Percentiles rank a stretch among this genome's conserved stretches.
Conservation (phyloP, 1,140 invertebrate species). For the Drosophila ohnishii region DNA sequence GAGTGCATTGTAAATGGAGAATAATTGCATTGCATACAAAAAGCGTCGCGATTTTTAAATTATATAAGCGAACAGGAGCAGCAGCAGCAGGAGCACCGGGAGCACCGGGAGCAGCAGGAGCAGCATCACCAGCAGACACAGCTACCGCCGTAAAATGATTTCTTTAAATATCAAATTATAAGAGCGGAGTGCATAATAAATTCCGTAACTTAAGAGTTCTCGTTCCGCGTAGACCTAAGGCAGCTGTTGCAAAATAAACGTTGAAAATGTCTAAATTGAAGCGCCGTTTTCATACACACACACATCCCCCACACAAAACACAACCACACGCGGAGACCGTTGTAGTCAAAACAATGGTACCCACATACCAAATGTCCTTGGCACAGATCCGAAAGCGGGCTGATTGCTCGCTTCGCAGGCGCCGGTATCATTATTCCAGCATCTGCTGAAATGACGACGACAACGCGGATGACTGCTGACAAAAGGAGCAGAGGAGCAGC, state of each 20-base stretch:
- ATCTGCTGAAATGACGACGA: conserved; percentile 35
- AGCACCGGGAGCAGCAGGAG: conserved; percentile 2
- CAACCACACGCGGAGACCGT: conserved; percentile 16
- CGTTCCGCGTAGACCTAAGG: conserved; percentile 59
- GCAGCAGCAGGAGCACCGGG: conserved; percentile 3
- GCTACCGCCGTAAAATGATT: conserved; percentile 44
- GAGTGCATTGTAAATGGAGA: conserved; percentile 80
- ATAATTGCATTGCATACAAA: conserved; percentile 75
- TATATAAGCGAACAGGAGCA: conserved; percentile 53
- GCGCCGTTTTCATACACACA: conserved; percentile 18
- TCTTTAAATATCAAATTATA: conserved; percentile 62
- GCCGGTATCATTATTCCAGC: conserved; percentile 58
- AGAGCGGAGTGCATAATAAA: conserved; percentile 44
- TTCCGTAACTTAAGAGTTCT: conserved; percentile 62
- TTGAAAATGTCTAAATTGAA: conserved; percentile 60
- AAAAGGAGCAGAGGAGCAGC: conserved; percentile 13
- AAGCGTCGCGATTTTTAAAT: conserved; percentile 67
- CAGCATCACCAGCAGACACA: conserved; percentile 11
- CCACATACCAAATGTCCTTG: conserved; percentile 62
- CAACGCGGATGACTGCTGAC: conserved; percentile 25
- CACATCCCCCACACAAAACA: background rate
- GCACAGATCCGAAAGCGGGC: conserved; percentile 56
- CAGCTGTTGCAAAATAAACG: conserved; percentile 75
- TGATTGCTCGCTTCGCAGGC: conserved; percentile 72
- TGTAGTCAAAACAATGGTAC: conserved; percentile 59